Evolutionary conservation across 2,888 invertebrate genomes (phyloP).

Genomic region (Perizoma affinitatum): DNA sequence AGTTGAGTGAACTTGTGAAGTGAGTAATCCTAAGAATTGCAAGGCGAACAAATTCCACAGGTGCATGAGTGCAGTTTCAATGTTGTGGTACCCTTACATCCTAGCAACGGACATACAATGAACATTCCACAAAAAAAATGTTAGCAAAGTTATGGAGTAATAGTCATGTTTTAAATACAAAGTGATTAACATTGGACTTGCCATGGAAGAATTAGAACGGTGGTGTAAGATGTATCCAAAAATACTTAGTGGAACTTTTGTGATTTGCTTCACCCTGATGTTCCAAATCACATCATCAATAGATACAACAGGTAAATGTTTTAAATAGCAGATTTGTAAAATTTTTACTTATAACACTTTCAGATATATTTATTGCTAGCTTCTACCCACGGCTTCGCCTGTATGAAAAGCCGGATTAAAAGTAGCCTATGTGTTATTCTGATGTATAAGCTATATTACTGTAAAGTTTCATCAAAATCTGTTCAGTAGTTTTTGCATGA

Average conservation of each 20-base stretch:
- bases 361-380: no score
- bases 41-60: conserved; percentile 71
- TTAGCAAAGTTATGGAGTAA: conserved; percentile 17
- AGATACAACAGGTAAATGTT: conserved; percentile 63
- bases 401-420: no score
- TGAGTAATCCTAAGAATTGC: conserved; percentile 50
- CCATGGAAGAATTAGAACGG: conserved; percentile 78
- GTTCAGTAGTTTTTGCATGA: no score
- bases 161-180: conserved; percentile 20
- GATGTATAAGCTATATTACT: no score
- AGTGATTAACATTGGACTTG: conserved; percentile 41
- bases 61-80: conserved; percentile 56
- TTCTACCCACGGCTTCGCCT: no score
- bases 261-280: conserved; percentile 45
- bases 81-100: conserved; percentile 75
- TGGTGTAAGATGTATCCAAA: conserved; percentile 68
- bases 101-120: conserved; percentile 68
- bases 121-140: conserved; percentile 16
- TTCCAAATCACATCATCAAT: conserved; percentile 50
- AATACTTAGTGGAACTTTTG: conserved; percentile 53
- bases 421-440: no score
- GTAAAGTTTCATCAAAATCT: no score
- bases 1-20: conserved; percentile 79
- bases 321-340: no score
- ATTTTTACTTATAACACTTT: no score